Percentiles rank a stretch among this genome's conserved stretches.
Evolutionary conservation across 2,113 vertebrate genomes (phyloP).

Genomic region (Nettapus auritus): DNA sequence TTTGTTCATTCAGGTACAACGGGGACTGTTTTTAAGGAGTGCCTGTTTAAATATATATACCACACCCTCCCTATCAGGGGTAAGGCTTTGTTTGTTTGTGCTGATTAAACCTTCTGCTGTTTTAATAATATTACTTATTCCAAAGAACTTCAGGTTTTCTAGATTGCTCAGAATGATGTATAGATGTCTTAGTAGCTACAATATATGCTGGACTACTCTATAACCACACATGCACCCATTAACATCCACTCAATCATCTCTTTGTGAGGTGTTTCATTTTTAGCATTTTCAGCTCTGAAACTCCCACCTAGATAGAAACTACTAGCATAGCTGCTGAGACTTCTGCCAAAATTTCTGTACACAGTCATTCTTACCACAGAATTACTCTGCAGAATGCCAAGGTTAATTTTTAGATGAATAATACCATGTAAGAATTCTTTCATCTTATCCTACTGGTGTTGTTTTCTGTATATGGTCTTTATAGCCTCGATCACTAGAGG

Average conservation of each 20-base stretch:
- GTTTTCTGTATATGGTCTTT: background rate
- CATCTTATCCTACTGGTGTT: background rate
- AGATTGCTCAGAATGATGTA: background rate
- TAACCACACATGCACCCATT: background rate
- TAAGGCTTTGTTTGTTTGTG: background rate
- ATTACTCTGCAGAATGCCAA: background rate
- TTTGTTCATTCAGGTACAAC: constrained; percentile 47
- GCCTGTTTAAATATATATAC: constrained; percentile 52
- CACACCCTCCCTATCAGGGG: constrained; percentile 42
- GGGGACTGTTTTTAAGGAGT: constrained; percentile 55
- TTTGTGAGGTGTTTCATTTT: background rate
- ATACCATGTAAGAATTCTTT: background rate
- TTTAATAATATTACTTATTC: background rate
- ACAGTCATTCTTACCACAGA: background rate
- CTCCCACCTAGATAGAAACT: background rate
- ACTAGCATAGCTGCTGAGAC: background rate
- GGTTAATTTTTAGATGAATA: background rate
- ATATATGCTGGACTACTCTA: background rate
- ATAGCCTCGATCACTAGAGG: background rate
- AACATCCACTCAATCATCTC: background rate
- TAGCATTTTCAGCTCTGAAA: background rate
- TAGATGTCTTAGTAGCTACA: background rate
- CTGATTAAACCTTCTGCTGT: background rate
- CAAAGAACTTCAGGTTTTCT: background rate
- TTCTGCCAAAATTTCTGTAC: background rate